Evolutionary conservation across 2,113 vertebrate species (phyloP), one percentile per base, ranked within the genome.

Genomic region (Anoplopoma fimbria): DNA sequence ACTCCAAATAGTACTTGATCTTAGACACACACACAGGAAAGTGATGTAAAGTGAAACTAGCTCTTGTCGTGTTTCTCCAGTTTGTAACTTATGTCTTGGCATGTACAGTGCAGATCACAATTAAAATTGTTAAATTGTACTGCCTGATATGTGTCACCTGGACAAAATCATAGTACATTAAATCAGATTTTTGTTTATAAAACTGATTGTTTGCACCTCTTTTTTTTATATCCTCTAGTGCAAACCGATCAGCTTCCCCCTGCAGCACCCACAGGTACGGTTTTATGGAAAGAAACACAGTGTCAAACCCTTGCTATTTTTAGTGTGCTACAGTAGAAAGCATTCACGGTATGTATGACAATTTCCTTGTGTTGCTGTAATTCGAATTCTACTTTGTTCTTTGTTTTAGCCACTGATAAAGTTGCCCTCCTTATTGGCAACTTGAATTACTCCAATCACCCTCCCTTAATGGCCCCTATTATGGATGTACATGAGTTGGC

Each of bases 391-490:
- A 7, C 27, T 78, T 62, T 75, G 23, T n/a, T 85, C 6, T 82
- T 81, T 63, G 4, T 84, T 92, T 69, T 33, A 97, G 97, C 97
- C 36, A 95, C 95, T 38, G 97, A 96, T 88, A 97, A 97, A 90
- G 95, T 97, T 36, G 97, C 97, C 0, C 92, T 97, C 71, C 31
- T 97, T 38, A 97, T 97, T 73, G 97, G 97, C 77, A 97, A 97
- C 89, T 91, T 97, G 73, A 91, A 90, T 87, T 97, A 97, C 92
- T 83, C 86, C 57, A 87, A 96, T 83, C 96, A 97, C 71, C 96
- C 95, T 2, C 87, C 88, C 77, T 91, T 97, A 63, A 79, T 96
- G 93, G 97, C 97, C 23, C 97, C 97, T 0, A 34, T 95, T 51
- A 96, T 91, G 73, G 97, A 97, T 25, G 97, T 97, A 15, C 96